Conservation (phyloP, 2,888 invertebrate genomes). For the Apodemia hepburni region DNA sequence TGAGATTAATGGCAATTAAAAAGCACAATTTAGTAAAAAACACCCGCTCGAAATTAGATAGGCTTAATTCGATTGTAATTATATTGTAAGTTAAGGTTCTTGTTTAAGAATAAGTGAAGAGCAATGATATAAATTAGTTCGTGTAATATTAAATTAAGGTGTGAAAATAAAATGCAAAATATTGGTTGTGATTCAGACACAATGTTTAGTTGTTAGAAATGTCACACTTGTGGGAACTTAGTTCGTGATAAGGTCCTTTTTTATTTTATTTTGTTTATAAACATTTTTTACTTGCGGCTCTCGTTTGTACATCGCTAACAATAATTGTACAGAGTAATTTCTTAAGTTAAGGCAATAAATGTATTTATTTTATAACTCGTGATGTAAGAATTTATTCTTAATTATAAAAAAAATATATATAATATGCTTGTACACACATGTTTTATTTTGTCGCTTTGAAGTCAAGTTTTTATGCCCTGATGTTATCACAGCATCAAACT, state of each 20-base stretch:
- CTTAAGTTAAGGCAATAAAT: constrained; percentile 80
- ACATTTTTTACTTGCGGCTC: constrained; percentile 74
- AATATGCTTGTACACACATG: constrained; percentile 75
- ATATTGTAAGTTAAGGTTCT: constrained; percentile 69
- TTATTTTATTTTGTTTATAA: constrained; percentile 57
- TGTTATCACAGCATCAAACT: too few species aligned
- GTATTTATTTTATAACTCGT: constrained; percentile 81
- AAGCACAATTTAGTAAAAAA: constrained; percentile 66
- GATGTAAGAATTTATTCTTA: constrained; percentile 81
- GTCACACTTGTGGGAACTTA: constrained; percentile 65
- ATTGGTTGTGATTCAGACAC: constrained; percentile 80
- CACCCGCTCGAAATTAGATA: constrained; percentile 77
- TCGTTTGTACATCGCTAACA: constrained; percentile 80
- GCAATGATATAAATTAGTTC: constrained; percentile 79
- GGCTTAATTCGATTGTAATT: constrained; percentile 76
- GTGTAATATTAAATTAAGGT: constrained; percentile 74
- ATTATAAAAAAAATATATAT: constrained; percentile 80
- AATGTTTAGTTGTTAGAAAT: constrained; percentile 77
- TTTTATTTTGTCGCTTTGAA: constrained; percentile 47
- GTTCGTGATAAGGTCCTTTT: constrained; percentile 65
- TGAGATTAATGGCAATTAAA: constrained; percentile 54
- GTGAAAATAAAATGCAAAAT: constrained; percentile 78
- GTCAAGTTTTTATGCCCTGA: too few species aligned
- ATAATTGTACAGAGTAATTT: constrained; percentile 80
- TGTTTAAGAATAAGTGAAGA: constrained; percentile 77